Conservation (phyloP, 2,113 vertebrate genomes). For the Trochalopteron elliotii region DNA sequence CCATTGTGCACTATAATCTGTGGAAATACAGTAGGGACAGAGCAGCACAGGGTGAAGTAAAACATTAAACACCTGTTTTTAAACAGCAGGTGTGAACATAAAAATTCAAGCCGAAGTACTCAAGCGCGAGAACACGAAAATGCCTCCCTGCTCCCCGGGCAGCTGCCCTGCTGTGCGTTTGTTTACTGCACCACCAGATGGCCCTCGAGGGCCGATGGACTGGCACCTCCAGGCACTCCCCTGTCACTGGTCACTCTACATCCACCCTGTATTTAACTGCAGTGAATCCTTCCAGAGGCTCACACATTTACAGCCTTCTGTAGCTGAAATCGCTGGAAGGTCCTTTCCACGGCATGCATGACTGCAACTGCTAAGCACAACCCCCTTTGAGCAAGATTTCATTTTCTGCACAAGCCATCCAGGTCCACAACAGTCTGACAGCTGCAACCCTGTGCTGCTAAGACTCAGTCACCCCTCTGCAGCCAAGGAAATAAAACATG, state of each 20-base stretch:
- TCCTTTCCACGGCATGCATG: neutral
- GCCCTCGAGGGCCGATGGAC: neutral
- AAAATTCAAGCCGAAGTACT: fast-evolving
- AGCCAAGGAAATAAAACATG: neutral
- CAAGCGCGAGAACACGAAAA: neutral
- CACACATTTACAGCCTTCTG: too few species aligned
- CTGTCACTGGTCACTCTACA: neutral
- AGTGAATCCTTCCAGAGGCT: neutral
- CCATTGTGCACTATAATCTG: neutral
- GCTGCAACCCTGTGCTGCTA: neutral
- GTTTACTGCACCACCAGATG: neutral
- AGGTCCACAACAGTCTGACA: neutral
- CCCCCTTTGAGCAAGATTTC: fast-evolving
- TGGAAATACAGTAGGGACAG: neutral
- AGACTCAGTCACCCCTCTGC: neutral
- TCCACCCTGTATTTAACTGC: neutral
- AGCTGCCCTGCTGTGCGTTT: fast-evolving
- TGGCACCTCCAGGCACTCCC: fast-evolving
- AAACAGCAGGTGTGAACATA: neutral
- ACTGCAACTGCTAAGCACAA: neutral
- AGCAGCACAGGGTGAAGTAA: neutral
- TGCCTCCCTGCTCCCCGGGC: neutral
- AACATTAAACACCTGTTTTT: neutral
- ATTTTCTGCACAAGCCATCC: neutral
- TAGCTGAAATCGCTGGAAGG: fast-evolving